Percentiles rank a stretch among this genome's conserved stretches.
phyloP scores from a whole-genome alignment of 2,888 invertebrate genomes.

The Meteorus colon region DNA sequence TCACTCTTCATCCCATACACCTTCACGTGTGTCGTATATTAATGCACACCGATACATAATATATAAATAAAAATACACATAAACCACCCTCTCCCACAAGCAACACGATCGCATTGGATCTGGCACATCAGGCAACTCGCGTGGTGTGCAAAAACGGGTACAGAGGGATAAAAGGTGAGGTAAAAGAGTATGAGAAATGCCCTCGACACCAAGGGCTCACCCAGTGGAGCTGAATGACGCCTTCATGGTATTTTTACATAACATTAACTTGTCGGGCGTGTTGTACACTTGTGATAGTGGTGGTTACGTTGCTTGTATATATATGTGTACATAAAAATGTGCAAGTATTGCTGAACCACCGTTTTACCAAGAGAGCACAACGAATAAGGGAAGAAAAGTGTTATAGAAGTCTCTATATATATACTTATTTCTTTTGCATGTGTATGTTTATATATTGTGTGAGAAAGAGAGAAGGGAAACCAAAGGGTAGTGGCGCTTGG shows the following conservation, averaged over 20 bases:
- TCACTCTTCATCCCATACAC: not conserved
- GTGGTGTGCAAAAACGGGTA: not conserved
- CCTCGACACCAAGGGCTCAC: slow-evolving; percentile 43
- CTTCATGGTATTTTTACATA: slow-evolving; percentile 67
- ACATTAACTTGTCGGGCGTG: slow-evolving; percentile 60
- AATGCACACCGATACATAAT: not conserved
- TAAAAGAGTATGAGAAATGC: slow-evolving; percentile 24
- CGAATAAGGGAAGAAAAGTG: slow-evolving; percentile 7
- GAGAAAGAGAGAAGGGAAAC: slow-evolving; percentile 28
- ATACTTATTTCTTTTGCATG: not conserved
- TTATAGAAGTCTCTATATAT: not conserved
- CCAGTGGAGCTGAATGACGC: slow-evolving; percentile 25
- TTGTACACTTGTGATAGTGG: not conserved
- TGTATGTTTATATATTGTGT: not conserved
- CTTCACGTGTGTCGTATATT: not conserved
- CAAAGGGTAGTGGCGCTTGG: slow-evolving; percentile 39
- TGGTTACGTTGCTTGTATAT: not conserved
- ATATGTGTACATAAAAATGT: too few relatives aligned
- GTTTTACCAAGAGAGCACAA: slow-evolving; percentile 11
- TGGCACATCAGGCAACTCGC: slow-evolving; percentile 55
- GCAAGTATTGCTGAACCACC: slow-evolving; percentile 23
- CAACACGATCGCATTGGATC: not conserved
- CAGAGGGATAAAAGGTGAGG: not conserved
- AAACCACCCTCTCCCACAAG: not conserved
- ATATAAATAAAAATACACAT: not conserved